phyloP scores from a whole-genome alignment of 2,888 invertebrate species.

The Pristionchus arcanus region DNA sequence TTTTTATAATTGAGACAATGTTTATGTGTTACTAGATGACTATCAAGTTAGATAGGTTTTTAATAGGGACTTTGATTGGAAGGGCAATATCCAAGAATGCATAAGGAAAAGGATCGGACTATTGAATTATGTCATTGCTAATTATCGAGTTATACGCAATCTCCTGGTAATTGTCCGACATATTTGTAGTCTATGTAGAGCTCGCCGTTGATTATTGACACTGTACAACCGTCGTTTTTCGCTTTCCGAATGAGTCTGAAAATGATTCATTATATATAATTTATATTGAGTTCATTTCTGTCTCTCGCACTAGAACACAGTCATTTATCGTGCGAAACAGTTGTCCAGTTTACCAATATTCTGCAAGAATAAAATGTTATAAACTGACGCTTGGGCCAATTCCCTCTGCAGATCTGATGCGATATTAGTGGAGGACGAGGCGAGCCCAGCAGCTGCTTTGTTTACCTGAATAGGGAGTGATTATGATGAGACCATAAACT shows the following conservation, averaged over 20 bases:
- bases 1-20: neutral
- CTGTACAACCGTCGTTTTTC: constrained; percentile 56
- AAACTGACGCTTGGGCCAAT: constrained; percentile 47
- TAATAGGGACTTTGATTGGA: neutral
- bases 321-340: too few species aligned
- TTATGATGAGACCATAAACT: neutral
- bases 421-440: neutral
- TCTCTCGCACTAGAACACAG: too few species aligned
- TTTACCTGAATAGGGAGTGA: constrained; percentile 26
- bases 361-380: too few species aligned
- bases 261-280: too few species aligned
- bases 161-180: constrained; percentile 54
- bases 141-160: constrained; percentile 8
- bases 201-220: constrained; percentile 51
- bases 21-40: neutral
- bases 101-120: too few species aligned
- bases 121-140: too few species aligned
- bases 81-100: neutral
- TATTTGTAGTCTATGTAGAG: constrained; percentile 56
- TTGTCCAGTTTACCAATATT: neutral
- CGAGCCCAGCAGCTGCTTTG: constrained; percentile 46
- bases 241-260: constrained; percentile 56
- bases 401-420: constrained; percentile 50
- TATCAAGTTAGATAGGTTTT: neutral
- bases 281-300: too few species aligned